These are phyloP conservation scores for Bombycilla garrulus DNA, from an alignment of 2,113 vertebrate species.

Conservation along the genomic window DNA sequence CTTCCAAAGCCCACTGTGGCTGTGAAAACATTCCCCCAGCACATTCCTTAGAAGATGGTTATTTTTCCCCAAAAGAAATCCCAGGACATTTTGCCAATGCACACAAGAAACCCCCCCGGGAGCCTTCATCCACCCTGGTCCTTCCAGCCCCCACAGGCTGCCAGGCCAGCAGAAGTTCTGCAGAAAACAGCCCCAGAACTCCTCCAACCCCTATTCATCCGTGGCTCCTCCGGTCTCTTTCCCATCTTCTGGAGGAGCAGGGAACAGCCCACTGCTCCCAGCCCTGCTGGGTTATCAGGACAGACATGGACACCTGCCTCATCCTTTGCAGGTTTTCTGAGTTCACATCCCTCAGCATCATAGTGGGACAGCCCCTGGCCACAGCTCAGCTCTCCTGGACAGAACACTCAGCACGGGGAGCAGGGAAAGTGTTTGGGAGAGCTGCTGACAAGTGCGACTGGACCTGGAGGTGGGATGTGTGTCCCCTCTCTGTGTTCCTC, in stretches of 20 bases:
- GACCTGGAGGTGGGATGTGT: not conserved
- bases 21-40: not conserved
- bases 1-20: rapidly evolving
- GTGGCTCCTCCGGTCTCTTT: rapidly evolving
- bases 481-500: not conserved
- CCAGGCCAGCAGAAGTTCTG: not conserved
- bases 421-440: not conserved
- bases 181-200: not conserved
- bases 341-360: not conserved
- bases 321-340: not conserved
- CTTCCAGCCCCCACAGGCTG: not conserved
- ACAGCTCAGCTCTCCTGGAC: not conserved
- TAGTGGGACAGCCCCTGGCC: not conserved
- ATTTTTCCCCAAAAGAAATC: not conserved
- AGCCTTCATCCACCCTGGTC: not conserved
- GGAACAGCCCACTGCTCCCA: rapidly evolving
- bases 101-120: not conserved
- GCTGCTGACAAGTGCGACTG: not conserved
- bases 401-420: not conserved
- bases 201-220: rapidly evolving
- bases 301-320: not conserved
- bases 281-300: not conserved
- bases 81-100: not conserved
- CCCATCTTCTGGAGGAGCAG: not conserved
- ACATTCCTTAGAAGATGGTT: rapidly evolving